Evolutionary conservation across 2,888 invertebrate genomes (phyloP), one percentile per base, ranked within the genome.

Genomic region (Campaea margaritaria): DNA sequence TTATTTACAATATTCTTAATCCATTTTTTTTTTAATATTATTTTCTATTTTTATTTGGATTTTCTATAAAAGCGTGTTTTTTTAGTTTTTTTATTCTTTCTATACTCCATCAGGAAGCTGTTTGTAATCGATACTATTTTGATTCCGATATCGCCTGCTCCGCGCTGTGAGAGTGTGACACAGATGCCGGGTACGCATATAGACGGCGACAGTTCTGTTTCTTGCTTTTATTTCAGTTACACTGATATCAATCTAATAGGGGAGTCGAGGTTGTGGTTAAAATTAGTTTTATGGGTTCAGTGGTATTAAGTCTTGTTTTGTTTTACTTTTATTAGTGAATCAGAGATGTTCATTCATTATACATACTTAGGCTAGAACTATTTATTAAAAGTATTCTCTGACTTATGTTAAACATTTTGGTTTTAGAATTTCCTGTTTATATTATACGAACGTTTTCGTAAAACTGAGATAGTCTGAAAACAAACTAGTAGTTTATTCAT

Each of bases 261-360:
- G 45, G 58, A 47, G 44, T n/a, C 11, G 50, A 31, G 44, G 36
- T 38, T 52, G 58, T 16, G 58, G 58, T 58, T 52, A 58, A 52
- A 58, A 27, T 48, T 58, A 58, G 38, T 38, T 58, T 58, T 31
- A 58, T 58, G 58, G 14, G 42, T 52, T 42, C 58, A 43, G 38
- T 43, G 47, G 16, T 58, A 15, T 16, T 28, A 1, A 21, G 21
- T 48, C 13, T 0, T 0, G 21, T 38, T 48, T 21, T 27, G 10
- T 21, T 48, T 21, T 11, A 1, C 8, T 34, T 11, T 34, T 9
- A 9, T 11, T 11, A 11, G 5, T 9, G 34, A 11, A 11, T 34
- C 34, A 9, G 5, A 9, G 34, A 34, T 11, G 11, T 34, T 34
- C 9, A 5, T 21, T 2, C 5, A 5, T 21, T 21, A 21, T 21